A percentile compares a stretch with the other conserved stretches of the same genome.
These are phyloP conservation scores for Melanotaenia parkinsoni DNA, from an alignment of 2,797 vertebrate genomes.

Conservation along the genomic window DNA sequence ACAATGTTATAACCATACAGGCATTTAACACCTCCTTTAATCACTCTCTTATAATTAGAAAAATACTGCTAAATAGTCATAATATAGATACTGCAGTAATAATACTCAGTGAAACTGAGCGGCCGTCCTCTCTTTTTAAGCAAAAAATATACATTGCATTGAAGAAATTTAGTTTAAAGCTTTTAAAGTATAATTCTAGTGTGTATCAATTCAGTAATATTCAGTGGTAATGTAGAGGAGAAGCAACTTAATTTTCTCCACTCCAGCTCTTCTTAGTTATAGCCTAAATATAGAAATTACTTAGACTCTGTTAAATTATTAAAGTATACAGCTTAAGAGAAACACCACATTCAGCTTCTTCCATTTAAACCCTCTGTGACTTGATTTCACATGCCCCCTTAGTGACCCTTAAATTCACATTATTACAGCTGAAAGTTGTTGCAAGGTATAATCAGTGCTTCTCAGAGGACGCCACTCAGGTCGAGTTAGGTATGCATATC, in stretches of 20 bases:
- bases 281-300: slow-evolving; percentile 17
- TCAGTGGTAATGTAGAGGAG: background rate
- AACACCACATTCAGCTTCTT: background rate
- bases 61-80: background rate
- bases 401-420: background rate
- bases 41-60: background rate
- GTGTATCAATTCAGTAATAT: background rate
- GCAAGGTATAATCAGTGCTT: background rate
- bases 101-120: background rate
- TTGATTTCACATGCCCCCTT: background rate
- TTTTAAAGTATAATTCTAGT: background rate
- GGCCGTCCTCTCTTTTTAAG: background rate
- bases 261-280: background rate
- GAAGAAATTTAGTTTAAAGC: background rate
- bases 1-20: background rate
- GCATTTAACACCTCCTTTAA: background rate
- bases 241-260: background rate
- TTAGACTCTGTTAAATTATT: slow-evolving; percentile 28
- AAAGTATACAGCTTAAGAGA: slow-evolving; percentile 4
- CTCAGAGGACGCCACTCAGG: slow-evolving; percentile 13
- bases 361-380: background rate
- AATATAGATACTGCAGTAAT: background rate
- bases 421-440: slow-evolving; percentile 11
- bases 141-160: background rate
- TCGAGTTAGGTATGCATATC: slow-evolving; percentile 23